A percentile compares a stretch with the other conserved stretches of the same genome.
These are phyloP conservation scores for Microtus montanus DNA, from an alignment of 2,113 vertebrate genomes.

Conservation along the genomic window DNA sequence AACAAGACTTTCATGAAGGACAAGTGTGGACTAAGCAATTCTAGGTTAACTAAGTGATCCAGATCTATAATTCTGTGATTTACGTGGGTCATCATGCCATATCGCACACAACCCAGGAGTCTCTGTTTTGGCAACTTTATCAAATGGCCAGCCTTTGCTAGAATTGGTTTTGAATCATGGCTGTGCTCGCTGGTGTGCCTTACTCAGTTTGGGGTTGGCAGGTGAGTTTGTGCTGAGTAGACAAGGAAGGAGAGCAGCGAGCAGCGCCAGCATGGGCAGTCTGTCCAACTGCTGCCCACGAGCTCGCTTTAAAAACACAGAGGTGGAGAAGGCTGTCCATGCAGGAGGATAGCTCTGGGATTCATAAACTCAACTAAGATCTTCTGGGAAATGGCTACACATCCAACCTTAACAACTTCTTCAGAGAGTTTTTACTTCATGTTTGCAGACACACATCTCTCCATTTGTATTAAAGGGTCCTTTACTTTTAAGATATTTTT, in stretches of 20 bases:
- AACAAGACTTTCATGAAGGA: background rate
- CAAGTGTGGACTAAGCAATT: background rate
- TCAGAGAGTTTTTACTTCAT: constrained; percentile 2
- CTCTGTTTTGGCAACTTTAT: background rate
- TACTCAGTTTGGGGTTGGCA: background rate
- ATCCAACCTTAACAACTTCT: background rate
- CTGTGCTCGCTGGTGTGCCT: background rate
- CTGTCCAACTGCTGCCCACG: background rate
- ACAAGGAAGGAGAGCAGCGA: too few relatives aligned
- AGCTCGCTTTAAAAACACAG: background rate
- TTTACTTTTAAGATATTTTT: constrained; percentile 29
- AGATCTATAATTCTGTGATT: background rate
- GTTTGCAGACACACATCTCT: background rate
- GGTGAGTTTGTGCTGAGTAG: constrained; percentile 19
- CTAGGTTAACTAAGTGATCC: background rate
- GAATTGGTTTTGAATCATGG: constrained; percentile 11
- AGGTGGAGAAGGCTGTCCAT: background rate
- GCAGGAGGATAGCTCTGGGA: background rate
- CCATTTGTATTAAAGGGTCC: background rate
- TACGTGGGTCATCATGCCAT: background rate
- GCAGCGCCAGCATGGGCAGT: background rate
- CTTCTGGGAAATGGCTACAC: background rate
- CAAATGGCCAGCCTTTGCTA: background rate
- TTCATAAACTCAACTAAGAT: background rate
- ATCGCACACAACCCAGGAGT: background rate